phyloP scores from a whole-genome alignment of 2,888 invertebrate genomes.

The Tolmerus cingulatus region DNA sequence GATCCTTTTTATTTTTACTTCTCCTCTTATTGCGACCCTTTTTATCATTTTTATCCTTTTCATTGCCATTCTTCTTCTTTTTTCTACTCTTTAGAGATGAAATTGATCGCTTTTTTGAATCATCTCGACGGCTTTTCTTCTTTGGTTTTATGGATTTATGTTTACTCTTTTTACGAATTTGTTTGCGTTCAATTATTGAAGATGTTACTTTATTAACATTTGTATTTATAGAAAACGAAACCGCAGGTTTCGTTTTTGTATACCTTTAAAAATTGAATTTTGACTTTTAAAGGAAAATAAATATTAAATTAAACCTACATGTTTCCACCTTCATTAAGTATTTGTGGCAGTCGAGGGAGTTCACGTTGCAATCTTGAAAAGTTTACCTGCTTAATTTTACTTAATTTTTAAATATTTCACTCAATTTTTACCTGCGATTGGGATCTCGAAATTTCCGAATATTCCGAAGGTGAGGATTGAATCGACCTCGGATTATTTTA shows the following conservation, averaged over 20 bases:
- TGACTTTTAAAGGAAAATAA: background rate
- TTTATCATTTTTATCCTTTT: background rate
- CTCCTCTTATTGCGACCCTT: background rate
- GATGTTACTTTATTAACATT: background rate
- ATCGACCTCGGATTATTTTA: background rate
- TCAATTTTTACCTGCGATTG: background rate
- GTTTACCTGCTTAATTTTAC: too few species aligned
- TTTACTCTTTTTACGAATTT: background rate
- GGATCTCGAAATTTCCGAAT: background rate
- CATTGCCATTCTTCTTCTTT: background rate
- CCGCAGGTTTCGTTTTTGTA: conserved; percentile 34
- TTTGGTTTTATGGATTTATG: background rate
- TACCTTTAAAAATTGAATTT: background rate
- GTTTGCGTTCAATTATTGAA: background rate
- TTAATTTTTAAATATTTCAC: too few species aligned
- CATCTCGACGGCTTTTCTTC: background rate
- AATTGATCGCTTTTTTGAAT: background rate
- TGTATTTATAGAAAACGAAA: conserved; percentile 31
- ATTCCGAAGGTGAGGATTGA: background rate
- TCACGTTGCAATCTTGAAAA: background rate
- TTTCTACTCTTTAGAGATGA: background rate
- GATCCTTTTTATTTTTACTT: background rate
- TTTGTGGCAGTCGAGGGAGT: background rate
- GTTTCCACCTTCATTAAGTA: background rate
- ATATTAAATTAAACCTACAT: background rate